phyloP scores from a whole-genome alignment of 2,888 invertebrate genomes.

The Brachyptera risi region DNA sequence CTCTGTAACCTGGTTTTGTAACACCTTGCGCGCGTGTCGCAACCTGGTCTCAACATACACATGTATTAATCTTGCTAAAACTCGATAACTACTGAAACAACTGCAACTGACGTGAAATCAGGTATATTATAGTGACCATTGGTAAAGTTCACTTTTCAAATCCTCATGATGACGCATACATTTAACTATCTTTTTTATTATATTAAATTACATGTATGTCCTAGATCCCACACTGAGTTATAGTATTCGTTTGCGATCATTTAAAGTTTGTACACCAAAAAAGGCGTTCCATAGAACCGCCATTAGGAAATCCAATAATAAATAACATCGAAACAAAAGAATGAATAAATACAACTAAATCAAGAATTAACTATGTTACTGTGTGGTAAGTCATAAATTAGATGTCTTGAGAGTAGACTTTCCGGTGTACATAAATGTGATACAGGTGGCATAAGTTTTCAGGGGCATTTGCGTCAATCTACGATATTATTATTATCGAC shows the following conservation, averaged over 20 bases:
- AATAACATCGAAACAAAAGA: not conserved
- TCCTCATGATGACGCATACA: constrained; percentile 1
- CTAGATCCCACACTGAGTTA: constrained; percentile 3
- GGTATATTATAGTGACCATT: not conserved
- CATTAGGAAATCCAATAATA: constrained; percentile 2
- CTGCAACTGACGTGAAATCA: too few species aligned
- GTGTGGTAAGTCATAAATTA: not conserved
- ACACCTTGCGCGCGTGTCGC: too few species aligned
- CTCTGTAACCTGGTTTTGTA: too few species aligned
- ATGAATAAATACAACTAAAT: not conserved
- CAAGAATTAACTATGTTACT: not conserved
- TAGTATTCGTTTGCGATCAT: not conserved
- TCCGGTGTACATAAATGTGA: not conserved
- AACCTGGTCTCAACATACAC: too few species aligned
- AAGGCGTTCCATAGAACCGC: constrained; percentile 13
- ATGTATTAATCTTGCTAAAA: too few species aligned
- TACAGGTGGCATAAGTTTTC: too few species aligned
- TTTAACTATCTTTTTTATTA: not conserved
- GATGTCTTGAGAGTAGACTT: not conserved
- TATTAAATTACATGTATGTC: not conserved
- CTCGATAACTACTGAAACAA: too few species aligned
- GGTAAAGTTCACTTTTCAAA: not conserved
- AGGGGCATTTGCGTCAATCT: too few species aligned
- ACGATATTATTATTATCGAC: too few species aligned
- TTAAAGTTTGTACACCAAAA: constrained; percentile 16